A percentile compares a stretch with the other conserved stretches of the same genome.
These are phyloP conservation scores for Apodemus speciosus DNA, from an alignment of 2,113 vertebrate genomes.

Conservation along the genomic window DNA sequence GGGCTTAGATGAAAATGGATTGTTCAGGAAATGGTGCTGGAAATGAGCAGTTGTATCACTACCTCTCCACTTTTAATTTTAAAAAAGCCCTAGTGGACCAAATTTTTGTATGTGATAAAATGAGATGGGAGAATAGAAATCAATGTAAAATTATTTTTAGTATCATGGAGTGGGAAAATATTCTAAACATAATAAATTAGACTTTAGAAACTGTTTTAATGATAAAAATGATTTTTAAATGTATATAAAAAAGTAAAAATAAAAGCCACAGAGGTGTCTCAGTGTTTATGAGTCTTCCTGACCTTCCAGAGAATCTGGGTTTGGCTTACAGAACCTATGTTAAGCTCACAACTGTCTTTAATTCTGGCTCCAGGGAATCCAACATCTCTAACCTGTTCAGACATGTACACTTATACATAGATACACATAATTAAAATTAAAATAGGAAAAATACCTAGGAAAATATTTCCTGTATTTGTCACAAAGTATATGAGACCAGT, in stretches of 20 bases:
- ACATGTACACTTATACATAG: not conserved
- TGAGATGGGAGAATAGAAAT: constrained; percentile 2
- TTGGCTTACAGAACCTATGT: not conserved
- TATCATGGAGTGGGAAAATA: not conserved
- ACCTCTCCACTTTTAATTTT: not conserved
- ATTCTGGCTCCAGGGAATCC: not conserved
- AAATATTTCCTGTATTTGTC: not conserved
- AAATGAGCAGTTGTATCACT: not conserved
- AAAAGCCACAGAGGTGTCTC: not conserved
- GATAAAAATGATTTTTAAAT: constrained; percentile 11
- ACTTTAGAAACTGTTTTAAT: constrained; percentile 13
- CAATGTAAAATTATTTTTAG: not conserved
- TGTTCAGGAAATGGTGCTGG: not conserved
- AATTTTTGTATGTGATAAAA: not conserved
- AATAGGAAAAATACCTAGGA: not conserved
- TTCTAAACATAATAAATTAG: not conserved
- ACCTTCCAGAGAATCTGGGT: not conserved
- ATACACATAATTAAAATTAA: not conserved
- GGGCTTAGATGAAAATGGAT: not conserved
- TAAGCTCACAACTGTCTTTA: not conserved
- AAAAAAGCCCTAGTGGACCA: not conserved
- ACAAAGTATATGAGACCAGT: not conserved
- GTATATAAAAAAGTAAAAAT: not conserved
- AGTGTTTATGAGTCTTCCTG: not conserved
- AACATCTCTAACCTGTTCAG: not conserved